Base-by-base conservation (phyloP, 2,113 vertebrate genomes). In the Anser cygnoides region DNA sequence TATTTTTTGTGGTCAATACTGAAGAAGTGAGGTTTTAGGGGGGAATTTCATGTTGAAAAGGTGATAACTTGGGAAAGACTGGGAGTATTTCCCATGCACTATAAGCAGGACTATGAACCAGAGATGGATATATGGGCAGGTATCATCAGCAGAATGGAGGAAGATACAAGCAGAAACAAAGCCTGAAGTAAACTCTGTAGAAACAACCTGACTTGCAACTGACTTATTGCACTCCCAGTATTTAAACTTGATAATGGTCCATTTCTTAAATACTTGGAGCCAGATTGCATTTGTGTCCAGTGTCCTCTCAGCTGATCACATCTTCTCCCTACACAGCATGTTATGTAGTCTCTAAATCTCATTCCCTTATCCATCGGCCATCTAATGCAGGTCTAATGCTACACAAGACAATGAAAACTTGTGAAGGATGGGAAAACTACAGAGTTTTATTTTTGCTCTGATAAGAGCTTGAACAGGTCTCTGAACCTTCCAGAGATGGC, bases 11-110 rank as follows among this genome's bases (percentile, higher is more conserved):
- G 44, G 59, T 73, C 67, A 68, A 1, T 22, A 35, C 18, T 6
- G 31, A 54, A 55, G 79, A 39, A 71, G 6, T 16, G 55, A 70
- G 77, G 31, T 37, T 88, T 89, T 16, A 74, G 79, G 68, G 84
- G 52, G 68, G 87, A 86, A 71, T 55, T 94, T 59, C 77, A 62
- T 37, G 13, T 33, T 68, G 68, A 37, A 25, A 89, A 80, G 72
- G 37, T 44, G 72, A 76, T 80, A 72, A 55, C 55, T 81, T 59
- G 76, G 76, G 82, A 96, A 83, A 33, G 70, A 16, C 28, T 20
- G 57, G 66, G 23, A 85, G 82, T 75, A 58, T 85, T 93, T 91
- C 57, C 63, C 23, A 0, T 3, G 10, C 54, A 33, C 54, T 11
- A 49, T 49, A 49, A 77, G 74, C 72, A 71, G 63, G 67, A 88